Percentiles rank a stretch among this genome's conserved stretches.
Evolutionary conservation across 2,888 invertebrate genomes (phyloP).

Genomic region (Rhingia rostrata): DNA sequence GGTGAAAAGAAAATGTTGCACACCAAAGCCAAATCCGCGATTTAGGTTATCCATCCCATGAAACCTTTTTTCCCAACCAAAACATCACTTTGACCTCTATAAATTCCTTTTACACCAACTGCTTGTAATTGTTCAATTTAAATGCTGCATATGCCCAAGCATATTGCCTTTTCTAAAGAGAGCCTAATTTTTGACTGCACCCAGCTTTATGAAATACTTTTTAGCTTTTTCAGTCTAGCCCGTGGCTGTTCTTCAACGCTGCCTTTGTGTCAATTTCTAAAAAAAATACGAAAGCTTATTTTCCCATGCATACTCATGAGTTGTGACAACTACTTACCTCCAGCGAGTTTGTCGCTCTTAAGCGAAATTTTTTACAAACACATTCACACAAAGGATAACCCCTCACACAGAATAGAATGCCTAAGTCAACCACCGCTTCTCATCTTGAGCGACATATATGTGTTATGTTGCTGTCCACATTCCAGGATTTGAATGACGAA

Average conservation of each 20-base stretch:
- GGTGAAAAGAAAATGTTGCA: too few relatives aligned
- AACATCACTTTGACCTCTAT: too few relatives aligned
- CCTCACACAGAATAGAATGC: slow-evolving; percentile 17
- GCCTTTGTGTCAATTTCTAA: slow-evolving; percentile 10
- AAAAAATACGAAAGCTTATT: slow-evolving; percentile 25
- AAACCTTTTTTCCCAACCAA: too few relatives aligned
- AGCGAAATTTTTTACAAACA: slow-evolving; percentile 33
- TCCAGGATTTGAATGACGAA: slow-evolving; percentile 41
- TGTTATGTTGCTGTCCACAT: slow-evolving; percentile 50
- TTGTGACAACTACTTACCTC: slow-evolving; percentile 13
- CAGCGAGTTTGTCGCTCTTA: slow-evolving; percentile 49
- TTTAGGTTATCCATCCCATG: too few relatives aligned
- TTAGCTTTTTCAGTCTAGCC: slow-evolving; percentile 3
- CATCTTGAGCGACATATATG: slow-evolving; percentile 34
- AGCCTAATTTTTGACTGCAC: slow-evolving; percentile 24
- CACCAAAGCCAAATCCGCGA: too few relatives aligned
- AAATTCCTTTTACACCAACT: too few relatives aligned
- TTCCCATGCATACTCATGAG: slow-evolving; percentile 15
- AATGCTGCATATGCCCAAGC: background rate
- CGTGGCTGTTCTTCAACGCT: background rate
- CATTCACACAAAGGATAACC: slow-evolving; percentile 8
- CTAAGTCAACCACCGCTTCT: slow-evolving; percentile 46
- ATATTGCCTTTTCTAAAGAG: background rate
- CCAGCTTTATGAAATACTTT: background rate
- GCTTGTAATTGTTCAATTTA: too few relatives aligned